Evolutionary conservation across 1,140 invertebrate species (phyloP), one percentile per base, ranked within the genome.

Genomic region (Drosophila takahashii): DNA sequence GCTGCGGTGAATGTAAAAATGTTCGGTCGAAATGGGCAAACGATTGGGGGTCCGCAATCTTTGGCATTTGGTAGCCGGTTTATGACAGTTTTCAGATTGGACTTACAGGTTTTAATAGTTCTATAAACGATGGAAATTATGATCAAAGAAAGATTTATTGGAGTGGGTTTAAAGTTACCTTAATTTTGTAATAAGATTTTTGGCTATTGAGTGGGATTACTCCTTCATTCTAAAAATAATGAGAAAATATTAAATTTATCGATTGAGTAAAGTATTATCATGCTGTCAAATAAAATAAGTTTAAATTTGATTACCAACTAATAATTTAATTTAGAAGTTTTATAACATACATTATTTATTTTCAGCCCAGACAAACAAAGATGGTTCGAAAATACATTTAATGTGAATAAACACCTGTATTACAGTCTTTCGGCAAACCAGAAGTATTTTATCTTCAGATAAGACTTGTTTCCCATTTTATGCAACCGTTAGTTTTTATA

Each of bases 61-160:
- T 51, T 65, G 45, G 59, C 44, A 64, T 67, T 67, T 67, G 59
- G 59, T 67, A 67, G 64, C 59, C 45, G 45, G 64, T 67, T 67
- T 67, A 67, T 51, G 64, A 67, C 64, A 67, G 64, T 64, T 65
- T 22, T 39, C 1, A 18, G 37, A 67, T 67, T 67, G 64, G 18
- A 44, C 11, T 65, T 67, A 34, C 64, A 16, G 59, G 45, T 67
- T 67, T 67, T 51, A 51, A 61, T 66, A 50, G 45, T 44, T 67
- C 22, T 51, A 11, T 42, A 42, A 64, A 32, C 34, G 36, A 64
- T 34, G 11, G 27, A 34, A 10, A 39, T 50, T 62, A 62, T 39
- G 34, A 41, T 48, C 44, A 18, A 26, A 39, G 22, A 37, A n/a
- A 36, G 15, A 15, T n/a, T 16, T 16, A 59, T 11, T 7, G n/a